A percentile compares a stretch with the other conserved stretches of the same genome.
Evolutionary conservation across 2,113 vertebrate genomes (phyloP).

Genomic region (Lynx canadensis): DNA sequence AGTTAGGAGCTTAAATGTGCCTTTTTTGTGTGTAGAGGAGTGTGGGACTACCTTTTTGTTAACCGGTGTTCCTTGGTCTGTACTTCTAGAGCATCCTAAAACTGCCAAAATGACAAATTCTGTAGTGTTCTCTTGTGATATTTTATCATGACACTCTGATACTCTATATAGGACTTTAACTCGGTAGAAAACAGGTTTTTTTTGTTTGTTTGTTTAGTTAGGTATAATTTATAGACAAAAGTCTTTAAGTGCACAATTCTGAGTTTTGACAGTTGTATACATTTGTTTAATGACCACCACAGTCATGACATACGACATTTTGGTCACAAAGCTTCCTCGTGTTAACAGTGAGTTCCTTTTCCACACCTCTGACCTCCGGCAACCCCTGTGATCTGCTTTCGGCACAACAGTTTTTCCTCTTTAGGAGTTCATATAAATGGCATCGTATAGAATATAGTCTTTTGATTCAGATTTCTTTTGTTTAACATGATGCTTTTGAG

Average conservation of each 20-base stretch:
- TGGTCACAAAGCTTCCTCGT: not conserved
- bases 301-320: not conserved
- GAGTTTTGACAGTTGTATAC: not conserved
- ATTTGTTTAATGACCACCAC: not conserved
- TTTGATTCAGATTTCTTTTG: not conserved
- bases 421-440: not conserved
- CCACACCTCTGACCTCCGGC: not conserved
- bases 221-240: not conserved
- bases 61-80: not conserved
- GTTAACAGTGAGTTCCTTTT: not conserved
- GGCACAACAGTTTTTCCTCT: not conserved
- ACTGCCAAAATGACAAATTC: not conserved
- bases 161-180: not conserved
- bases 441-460: not conserved
- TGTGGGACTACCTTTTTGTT: not conserved
- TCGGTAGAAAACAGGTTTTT: not conserved
- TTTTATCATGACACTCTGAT: not conserved
- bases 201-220: constrained; percentile 35
- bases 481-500: not conserved
- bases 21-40: not conserved
- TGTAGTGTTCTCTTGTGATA: not conserved
- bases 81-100: constrained; percentile 15
- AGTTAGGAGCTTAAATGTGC: not conserved
- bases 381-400: not conserved
- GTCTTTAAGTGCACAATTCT: not conserved